These are phyloP conservation scores for Mallotus villosus DNA, from an alignment of 2,797 vertebrate species.

Conservation along the genomic window DNA sequence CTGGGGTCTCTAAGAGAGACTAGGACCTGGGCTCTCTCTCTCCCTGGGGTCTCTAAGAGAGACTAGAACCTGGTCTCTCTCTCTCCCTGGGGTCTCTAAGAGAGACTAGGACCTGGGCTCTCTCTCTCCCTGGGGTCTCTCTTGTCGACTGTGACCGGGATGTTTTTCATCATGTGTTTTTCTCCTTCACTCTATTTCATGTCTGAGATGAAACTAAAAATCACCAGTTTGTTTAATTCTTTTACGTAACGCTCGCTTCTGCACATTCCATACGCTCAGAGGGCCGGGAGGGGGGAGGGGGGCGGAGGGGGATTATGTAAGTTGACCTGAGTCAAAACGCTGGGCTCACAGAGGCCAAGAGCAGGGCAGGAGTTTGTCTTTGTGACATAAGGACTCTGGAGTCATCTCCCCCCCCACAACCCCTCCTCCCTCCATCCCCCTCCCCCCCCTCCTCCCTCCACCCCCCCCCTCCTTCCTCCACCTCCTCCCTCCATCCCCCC, in stretches of 20 bases:
- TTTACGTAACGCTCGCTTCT: conserved; percentile 24
- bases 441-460: too few relatives aligned
- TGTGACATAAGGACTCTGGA: conserved; percentile 20
- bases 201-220: not conserved
- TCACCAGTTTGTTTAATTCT: conserved; percentile 15
- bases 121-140: not conserved
- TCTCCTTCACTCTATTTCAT: not conserved
- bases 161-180: not conserved
- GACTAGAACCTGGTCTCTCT: too few relatives aligned
- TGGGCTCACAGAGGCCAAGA: conserved; percentile 17
- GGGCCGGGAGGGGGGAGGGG: conserved; percentile 2
- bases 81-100: too few relatives aligned
- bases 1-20: too few relatives aligned
- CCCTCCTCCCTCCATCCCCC: too few relatives aligned
- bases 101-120: not conserved
- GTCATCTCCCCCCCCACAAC: too few relatives aligned
- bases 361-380: conserved; percentile 22
- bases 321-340: conserved; percentile 5
- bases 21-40: too few relatives aligned
- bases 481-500: too few relatives aligned
- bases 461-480: too few relatives aligned
- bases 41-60: too few relatives aligned
- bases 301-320: conserved; percentile 26
- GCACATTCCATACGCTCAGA: conserved; percentile 12
- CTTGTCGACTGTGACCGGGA: not conserved